Base-by-base conservation (phyloP, 2,888 invertebrate species). In the Heliconius aoede region DNA sequence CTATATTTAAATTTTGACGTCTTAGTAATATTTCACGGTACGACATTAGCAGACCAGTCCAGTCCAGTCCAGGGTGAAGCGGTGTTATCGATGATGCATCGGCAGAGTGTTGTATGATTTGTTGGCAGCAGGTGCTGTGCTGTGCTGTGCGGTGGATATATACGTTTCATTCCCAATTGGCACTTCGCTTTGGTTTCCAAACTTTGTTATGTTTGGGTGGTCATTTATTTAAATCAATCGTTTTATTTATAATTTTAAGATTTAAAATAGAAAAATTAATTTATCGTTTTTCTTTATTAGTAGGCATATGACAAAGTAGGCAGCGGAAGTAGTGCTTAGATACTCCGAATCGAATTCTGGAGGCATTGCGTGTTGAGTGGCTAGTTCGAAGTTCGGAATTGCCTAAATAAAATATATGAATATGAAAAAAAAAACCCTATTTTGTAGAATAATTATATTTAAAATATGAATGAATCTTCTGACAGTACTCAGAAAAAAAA, bases 121-220 rank as follows among this genome's bases (percentile, higher is more conserved):
- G 92, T 91, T 83, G 71, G 72, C 62, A 85, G 86, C 94, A 94
- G 94, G 93, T 94, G 94, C 85, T 79, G n/a, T n/a, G n/a, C n/a
- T n/a, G n/a, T n/a, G n/a, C n/a, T n/a, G n/a, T n/a, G n/a, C 79
- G 87, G 85, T 91, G 87, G 87, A 93, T 93, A 94, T 93, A 93
- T 85, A 86, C 86, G 92, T 91, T 92, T 89, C 91, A 87, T 89
- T 89, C 89, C 86, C 91, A 89, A 94, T 94, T 88, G 93, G 93
- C 93, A 91, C 90, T 89, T 91, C 84, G 81, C 84, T 82, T 81
- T 36, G 89, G 62, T 84, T 80, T 85, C 88, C 91, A 93, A 94
- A 91, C 83, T 91, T 87, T 85, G 8, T 24, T 51, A 18, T 11
- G 24, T 21, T 26, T 13, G 24, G n/a, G 1, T 26, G 11, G 5